These are phyloP conservation scores for Yponomeuta cagnagella DNA, from an alignment of 2,888 invertebrate species.

Conservation along the genomic window DNA sequence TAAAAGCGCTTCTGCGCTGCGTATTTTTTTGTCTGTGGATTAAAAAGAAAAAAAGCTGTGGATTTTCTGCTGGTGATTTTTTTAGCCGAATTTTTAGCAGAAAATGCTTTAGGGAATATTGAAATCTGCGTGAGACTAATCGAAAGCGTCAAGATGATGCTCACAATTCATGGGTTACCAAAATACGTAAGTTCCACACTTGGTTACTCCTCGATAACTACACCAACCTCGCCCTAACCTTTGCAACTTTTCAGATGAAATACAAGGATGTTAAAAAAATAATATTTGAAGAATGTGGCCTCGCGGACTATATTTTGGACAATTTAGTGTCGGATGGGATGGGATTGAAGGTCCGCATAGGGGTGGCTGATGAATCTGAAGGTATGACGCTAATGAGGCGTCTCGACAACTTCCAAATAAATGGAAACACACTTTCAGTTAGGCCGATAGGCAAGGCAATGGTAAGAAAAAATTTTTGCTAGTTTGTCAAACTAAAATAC, in stretches of 20 bases:
- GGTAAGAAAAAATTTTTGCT: slow-evolving; percentile 21
- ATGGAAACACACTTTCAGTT: slow-evolving; percentile 42
- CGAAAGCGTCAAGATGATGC: slow-evolving; percentile 13
- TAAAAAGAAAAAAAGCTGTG: too few relatives aligned
- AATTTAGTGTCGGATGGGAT: slow-evolving; percentile 41
- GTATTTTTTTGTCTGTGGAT: too few relatives aligned
- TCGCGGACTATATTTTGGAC: slow-evolving; percentile 56
- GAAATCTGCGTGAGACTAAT: background rate
- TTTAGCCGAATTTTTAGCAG: too few relatives aligned
- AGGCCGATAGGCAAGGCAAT: slow-evolving; percentile 42
- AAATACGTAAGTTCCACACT: slow-evolving; percentile 1
- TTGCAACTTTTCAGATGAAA: slow-evolving; percentile 42
- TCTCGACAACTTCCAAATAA: slow-evolving; percentile 47
- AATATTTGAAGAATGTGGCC: slow-evolving; percentile 50
- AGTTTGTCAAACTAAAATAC: background rate
- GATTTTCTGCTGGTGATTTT: too few relatives aligned
- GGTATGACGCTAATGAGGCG: slow-evolving; percentile 48
- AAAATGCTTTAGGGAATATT: background rate
- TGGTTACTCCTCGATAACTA: background rate
- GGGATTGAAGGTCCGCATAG: slow-evolving; percentile 53
- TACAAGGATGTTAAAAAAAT: slow-evolving; percentile 53
- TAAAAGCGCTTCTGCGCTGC: too few relatives aligned
- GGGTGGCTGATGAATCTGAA: slow-evolving; percentile 48
- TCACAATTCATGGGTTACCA: slow-evolving; percentile 15
- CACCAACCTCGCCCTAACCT: slow-evolving; percentile 3